Percentiles rank a stretch among this genome's conserved stretches.
phyloP scores from a whole-genome alignment of 1,140 invertebrate genomes.

The Bombus breviceps region DNA sequence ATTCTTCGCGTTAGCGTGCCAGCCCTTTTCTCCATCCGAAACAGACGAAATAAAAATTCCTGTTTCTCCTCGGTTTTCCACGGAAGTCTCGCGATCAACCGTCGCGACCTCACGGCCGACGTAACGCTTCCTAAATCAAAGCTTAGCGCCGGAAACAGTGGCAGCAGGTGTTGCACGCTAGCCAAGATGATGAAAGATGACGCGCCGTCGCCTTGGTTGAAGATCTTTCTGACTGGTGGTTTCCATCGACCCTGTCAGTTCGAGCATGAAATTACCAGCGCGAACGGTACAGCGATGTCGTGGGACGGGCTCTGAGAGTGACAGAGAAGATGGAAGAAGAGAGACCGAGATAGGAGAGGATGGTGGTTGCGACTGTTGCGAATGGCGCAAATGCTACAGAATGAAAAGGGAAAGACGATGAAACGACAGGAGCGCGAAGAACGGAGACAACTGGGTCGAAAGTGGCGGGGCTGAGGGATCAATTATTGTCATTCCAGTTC shows the following conservation, averaged over 20 bases:
- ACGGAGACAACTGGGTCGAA: constrained; percentile 33
- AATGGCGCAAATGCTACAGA: background rate
- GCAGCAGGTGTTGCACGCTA: constrained; percentile 59
- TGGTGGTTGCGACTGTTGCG: too few species aligned
- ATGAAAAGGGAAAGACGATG: background rate
- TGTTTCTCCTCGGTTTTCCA: background rate
- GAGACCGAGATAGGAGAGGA: background rate
- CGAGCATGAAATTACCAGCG: constrained; percentile 69
- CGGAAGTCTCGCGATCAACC: background rate
- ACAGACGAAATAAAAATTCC: too few species aligned
- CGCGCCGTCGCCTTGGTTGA: constrained; percentile 61
- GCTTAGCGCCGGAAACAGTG: constrained; percentile 27
- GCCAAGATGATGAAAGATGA: constrained; percentile 66
- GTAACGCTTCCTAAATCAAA: constrained; percentile 29
- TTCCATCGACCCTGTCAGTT: constrained; percentile 67
- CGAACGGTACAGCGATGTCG: constrained; percentile 45
- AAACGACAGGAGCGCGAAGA: constrained; percentile 3
- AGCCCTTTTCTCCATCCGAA: background rate
- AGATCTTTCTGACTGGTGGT: constrained; percentile 63
- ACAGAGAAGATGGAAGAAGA: background rate
- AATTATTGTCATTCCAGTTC: constrained; percentile 81
- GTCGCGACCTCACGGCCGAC: background rate
- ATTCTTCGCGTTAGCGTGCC: background rate
- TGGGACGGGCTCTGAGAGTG: constrained; percentile 24
- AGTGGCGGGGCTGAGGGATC: constrained; percentile 72